Evolutionary conservation across 2,888 invertebrate species (phyloP), one percentile per base, ranked within the genome.

Genomic region (Gymnocheta viridis): DNA sequence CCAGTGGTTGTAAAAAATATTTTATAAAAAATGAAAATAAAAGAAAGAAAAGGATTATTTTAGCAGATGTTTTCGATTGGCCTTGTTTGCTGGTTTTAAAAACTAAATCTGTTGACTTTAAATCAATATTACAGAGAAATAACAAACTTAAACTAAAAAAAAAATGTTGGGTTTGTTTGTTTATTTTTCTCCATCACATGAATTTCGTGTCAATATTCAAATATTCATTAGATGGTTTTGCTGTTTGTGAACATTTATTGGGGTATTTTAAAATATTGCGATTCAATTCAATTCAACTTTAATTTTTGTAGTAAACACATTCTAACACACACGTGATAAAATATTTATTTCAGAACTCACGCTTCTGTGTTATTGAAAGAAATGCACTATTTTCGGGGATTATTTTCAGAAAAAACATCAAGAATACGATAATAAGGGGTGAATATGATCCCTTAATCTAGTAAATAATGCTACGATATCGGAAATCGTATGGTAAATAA

Each of bases 21-120:
- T 49, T 58, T 67, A 56, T 24, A 24, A 22, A 22, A 62, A 49
- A 49, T 27, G 29, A 35, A 27, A 51, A 66, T 62, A 51, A 66
- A n/a, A 41, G 17, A n/a, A 62, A 35, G 7, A 47, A 17, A 58
- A 62, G n/a, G n/a, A n/a, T n/a, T n/a, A n/a, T n/a, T n/a, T n/a
- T n/a, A n/a, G n/a, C 32, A 9, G 1, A 32, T 58, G 9, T 56
- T 66, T 66, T 70, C 78, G 32, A 69, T 62, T 78, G 70, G 67
- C 17, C 19, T 56, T 67, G 32, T 67, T 69, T 58, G 17, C 38
- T 64, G 17, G 35, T 22, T 24, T 14, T 14, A 54, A n/a, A 32
- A 69, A 56, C 24, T 19, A 66, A 70, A 78, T 54, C 44, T 67
- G 38, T 60, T 49, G n/a, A 32, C 24, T 74, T 38, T 49, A 51